phyloP scores from a whole-genome alignment of 2,888 invertebrate genomes.

The Hedychridium roseum region DNA sequence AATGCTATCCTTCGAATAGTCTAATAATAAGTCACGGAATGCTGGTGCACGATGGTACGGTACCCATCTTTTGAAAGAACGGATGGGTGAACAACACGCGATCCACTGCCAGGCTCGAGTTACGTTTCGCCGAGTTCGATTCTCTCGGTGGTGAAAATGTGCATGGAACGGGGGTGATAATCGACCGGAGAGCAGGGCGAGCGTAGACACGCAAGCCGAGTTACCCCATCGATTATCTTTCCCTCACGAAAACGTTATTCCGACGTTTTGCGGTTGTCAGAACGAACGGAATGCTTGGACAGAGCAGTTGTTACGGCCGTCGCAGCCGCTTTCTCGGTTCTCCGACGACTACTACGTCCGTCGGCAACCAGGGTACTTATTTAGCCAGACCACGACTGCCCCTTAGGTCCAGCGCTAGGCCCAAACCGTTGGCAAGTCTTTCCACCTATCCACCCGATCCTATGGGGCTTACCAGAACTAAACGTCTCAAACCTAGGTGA shows the following conservation, averaged over 20 bases:
- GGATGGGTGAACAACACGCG: constrained; percentile 51
- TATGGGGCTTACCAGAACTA: constrained; percentile 32
- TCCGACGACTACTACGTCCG: constrained; percentile 27
- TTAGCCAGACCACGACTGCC: constrained; percentile 34
- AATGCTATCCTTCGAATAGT: too few species aligned
- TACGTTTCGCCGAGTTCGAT: constrained; percentile 45
- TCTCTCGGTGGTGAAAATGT: constrained; percentile 27
- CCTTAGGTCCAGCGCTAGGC: constrained; percentile 28
- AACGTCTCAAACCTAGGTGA: constrained; percentile 51
- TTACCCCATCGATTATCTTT: constrained; percentile 31
- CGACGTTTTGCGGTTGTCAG: constrained; percentile 5
- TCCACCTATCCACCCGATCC: constrained; percentile 31
- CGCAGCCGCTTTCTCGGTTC: constrained; percentile 35
- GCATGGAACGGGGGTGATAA: constrained; percentile 19
- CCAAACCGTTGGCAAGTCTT: constrained; percentile 29
- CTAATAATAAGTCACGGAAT: constrained; percentile 25
- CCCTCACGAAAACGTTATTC: constrained; percentile 9
- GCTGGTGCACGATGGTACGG: constrained; percentile 47
- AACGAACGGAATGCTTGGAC: constrained; percentile 43
- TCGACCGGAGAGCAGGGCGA: too few species aligned
- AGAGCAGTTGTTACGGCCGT: constrained; percentile 38
- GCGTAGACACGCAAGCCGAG: too few species aligned
- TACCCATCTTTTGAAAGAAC: constrained; percentile 46
- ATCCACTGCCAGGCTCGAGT: constrained; percentile 54
- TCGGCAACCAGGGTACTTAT: constrained; percentile 21